These are phyloP conservation scores for Yasuhikotakia modesta DNA, from an alignment of 2,797 vertebrate species.

Conservation along the genomic window DNA sequence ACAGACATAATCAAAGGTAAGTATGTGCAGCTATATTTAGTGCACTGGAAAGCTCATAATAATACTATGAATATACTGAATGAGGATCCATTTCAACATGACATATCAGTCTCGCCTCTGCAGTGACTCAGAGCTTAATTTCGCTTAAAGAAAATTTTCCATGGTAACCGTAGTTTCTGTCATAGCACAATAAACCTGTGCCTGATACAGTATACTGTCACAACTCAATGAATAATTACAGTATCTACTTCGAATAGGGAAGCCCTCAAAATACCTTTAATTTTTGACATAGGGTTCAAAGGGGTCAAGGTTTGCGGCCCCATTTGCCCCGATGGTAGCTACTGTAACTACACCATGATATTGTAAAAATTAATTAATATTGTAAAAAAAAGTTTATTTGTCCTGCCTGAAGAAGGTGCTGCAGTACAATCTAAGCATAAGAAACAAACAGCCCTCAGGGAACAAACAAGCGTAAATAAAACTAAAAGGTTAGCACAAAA, in stretches of 20 bases:
- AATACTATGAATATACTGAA: not conserved
- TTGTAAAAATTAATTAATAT: too few species aligned
- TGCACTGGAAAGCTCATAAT: not conserved
- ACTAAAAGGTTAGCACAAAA: not conserved
- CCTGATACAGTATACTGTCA: not conserved
- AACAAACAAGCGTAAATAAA: conserved; percentile 15
- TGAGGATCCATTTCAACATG: not conserved
- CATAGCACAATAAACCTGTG: not conserved
- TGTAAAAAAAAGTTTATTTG: not conserved
- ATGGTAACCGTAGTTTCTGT: not conserved
- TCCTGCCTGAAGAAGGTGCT: not conserved
- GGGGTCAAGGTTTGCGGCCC: too few species aligned
- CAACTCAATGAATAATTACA: too few species aligned
- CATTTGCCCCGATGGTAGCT: too few species aligned
- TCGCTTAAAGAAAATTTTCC: not conserved
- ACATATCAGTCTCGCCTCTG: not conserved
- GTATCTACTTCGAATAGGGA: too few species aligned
- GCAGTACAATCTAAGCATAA: not conserved
- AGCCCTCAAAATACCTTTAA: too few species aligned
- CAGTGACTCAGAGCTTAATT: conserved; percentile 10
- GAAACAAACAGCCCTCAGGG: not conserved
- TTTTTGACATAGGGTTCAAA: too few species aligned
- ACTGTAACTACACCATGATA: too few species aligned
- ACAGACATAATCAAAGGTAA: not conserved
- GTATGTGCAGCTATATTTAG: not conserved